Evolutionary conservation across 1,140 invertebrate genomes (phyloP).

Genomic region (Eulimnadia texana): DNA sequence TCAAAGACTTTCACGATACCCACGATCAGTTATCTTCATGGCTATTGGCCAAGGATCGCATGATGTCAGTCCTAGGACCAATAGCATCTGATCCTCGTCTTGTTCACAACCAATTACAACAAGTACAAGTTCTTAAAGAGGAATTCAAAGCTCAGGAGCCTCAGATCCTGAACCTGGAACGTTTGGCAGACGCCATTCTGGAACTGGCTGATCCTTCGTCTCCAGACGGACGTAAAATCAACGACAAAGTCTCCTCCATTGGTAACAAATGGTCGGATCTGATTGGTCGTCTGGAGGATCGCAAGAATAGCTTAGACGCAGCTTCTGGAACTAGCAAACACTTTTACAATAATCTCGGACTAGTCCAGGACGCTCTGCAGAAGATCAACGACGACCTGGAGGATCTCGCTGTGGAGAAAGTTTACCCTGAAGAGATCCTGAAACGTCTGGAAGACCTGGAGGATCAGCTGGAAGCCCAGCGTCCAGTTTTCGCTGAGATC

Average conservation of each 20-base stretch:
- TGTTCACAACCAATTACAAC: conserved; percentile 87
- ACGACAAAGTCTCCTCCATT: conserved; percentile 36
- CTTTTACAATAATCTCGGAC: conserved; percentile 69
- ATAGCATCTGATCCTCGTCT: conserved; percentile 86
- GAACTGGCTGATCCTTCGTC: conserved; percentile 50
- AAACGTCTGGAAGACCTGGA: conserved; percentile 61
- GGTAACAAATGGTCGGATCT: conserved; percentile 60
- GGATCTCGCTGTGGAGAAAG: conserved; percentile 50
- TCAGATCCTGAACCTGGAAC: conserved; percentile 66
- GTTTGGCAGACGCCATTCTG: conserved; percentile 60
- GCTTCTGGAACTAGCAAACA: conserved; percentile 76
- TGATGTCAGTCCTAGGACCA: conserved; percentile 84
- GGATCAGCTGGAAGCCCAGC: conserved; percentile 68
- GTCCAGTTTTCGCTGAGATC: conserved; percentile 69
- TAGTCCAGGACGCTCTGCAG: conserved; percentile 63
- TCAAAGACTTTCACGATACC: conserved; percentile 82
- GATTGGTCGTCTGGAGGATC: conserved; percentile 57
- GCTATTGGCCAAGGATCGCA: conserved; percentile 83
- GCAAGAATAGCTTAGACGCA: conserved; percentile 66
- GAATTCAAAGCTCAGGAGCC: conserved; percentile 55
- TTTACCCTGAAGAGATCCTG: conserved; percentile 70
- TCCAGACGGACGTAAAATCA: conserved; percentile 54
- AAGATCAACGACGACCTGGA: conserved; percentile 73
- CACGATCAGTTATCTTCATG: conserved; percentile 71
- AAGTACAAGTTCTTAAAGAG: conserved; percentile 42